Evolutionary conservation across 2,888 invertebrate species (phyloP).

Genomic region (Tetragonula carbonaria): DNA sequence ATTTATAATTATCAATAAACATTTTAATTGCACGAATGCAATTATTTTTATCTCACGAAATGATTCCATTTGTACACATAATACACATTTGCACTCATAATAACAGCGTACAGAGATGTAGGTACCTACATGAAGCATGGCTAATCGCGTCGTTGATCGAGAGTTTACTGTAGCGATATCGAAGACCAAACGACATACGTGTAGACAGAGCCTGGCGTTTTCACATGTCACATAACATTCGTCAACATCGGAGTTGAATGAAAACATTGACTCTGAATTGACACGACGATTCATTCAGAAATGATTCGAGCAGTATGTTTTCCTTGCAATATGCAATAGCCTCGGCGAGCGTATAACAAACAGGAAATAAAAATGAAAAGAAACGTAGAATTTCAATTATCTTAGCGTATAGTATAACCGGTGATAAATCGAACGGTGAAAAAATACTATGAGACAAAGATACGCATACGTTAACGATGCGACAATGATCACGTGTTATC

Average conservation of each 20-base stretch:
- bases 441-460: slow-evolving; percentile 5
- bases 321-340: not conserved
- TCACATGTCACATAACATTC: slow-evolving; percentile 5
- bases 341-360: not conserved
- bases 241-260: slow-evolving; percentile 16
- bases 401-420: not conserved
- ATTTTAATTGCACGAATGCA: slow-evolving; percentile 16
- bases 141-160: slow-evolving; percentile 13
- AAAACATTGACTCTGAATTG: slow-evolving; percentile 21
- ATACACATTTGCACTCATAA: slow-evolving; percentile 9
- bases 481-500: slow-evolving; percentile 57
- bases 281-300: slow-evolving; percentile 28
- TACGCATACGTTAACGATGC: not conserved
- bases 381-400: not conserved
- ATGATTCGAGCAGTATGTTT: not conserved
- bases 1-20: slow-evolving; percentile 19
- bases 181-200: not conserved
- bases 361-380: not conserved
- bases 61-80: not conserved
- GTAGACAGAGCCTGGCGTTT: not conserved
- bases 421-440: not conserved
- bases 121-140: not conserved
- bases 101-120: slow-evolving; percentile 47
- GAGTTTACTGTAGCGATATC: slow-evolving; percentile 8
- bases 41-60: slow-evolving; percentile 31